A percentile compares a stretch with the other conserved stretches of the same genome.
These are phyloP conservation scores for Alsophila aescularia DNA, from an alignment of 2,888 invertebrate genomes.

Conservation along the genomic window DNA sequence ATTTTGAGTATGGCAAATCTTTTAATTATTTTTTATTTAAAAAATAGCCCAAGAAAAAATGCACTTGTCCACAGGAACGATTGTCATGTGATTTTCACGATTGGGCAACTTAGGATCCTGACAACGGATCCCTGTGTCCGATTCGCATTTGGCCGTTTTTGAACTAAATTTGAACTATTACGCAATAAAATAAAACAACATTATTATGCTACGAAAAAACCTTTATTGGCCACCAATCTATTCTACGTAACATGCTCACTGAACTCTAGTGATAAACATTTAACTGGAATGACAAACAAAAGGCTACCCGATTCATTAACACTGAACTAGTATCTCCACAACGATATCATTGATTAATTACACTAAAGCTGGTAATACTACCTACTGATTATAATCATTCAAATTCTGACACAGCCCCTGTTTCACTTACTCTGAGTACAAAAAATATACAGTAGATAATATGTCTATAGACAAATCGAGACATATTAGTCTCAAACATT, in stretches of 20 bases:
- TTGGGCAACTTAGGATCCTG: too few species aligned
- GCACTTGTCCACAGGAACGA: too few species aligned
- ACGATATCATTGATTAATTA: neutral
- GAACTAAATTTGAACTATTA: too few species aligned
- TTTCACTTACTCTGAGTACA: neutral
- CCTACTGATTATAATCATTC: neutral
- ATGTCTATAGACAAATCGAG: too few species aligned
- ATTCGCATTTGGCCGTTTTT: too few species aligned
- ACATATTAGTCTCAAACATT: too few species aligned
- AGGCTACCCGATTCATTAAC: slow-evolving; percentile 22
- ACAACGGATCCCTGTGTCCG: too few species aligned
- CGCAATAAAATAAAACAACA: slow-evolving; percentile 54
- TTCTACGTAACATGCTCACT: slow-evolving; percentile 31
- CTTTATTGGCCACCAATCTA: slow-evolving; percentile 40
- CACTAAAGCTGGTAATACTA: neutral
- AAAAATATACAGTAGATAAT: neutral
- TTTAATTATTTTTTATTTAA: too few species aligned
- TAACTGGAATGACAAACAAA: slow-evolving; percentile 38
- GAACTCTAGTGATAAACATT: slow-evolving; percentile 24
- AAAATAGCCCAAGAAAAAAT: too few species aligned
- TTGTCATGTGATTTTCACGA: too few species aligned
- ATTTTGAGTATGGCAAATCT: too few species aligned
- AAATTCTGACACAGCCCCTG: neutral
- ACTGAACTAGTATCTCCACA: slow-evolving; percentile 1
- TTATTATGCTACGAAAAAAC: slow-evolving; percentile 59